Percentiles rank a stretch among this genome's conserved stretches.
phyloP scores from a whole-genome alignment of 2,797 vertebrate genomes.

The Gadopsis bispinosus region DNA sequence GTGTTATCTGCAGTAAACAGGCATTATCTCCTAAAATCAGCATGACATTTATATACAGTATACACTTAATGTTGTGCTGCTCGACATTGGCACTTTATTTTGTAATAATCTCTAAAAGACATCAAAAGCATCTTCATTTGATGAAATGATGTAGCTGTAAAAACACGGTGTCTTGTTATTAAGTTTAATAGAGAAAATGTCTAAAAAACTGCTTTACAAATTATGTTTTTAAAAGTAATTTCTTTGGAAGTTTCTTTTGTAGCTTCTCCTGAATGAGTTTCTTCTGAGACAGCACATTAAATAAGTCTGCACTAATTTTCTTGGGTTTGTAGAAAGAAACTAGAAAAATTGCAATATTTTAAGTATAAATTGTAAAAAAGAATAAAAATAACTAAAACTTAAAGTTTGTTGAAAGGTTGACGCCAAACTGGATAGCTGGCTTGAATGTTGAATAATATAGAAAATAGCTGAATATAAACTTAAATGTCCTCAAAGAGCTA shows the following conservation, averaged over 20 bases:
- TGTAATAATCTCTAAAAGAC: not conserved
- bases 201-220: not conserved
- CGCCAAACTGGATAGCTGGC: too few species aligned
- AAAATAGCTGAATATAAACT: too few species aligned
- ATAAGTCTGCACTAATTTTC: not conserved
- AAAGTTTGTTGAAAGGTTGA: too few species aligned
- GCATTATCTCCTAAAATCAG: not conserved
- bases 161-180: not conserved
- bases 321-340: not conserved
- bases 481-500: too few species aligned
- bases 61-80: not conserved
- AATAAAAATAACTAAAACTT: too few species aligned
- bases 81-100: not conserved
- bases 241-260: not conserved
- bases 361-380: too few species aligned
- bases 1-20: not conserved
- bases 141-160: not conserved
- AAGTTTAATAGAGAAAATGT: not conserved
- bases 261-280: not conserved
- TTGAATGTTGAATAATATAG: too few species aligned
- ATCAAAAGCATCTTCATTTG: not conserved
- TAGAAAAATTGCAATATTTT: too few species aligned
- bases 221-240: not conserved
- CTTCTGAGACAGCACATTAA: not conserved
- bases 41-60: not conserved